phyloP scores from a whole-genome alignment of 2,888 invertebrate genomes.

The Dione vanillae region DNA sequence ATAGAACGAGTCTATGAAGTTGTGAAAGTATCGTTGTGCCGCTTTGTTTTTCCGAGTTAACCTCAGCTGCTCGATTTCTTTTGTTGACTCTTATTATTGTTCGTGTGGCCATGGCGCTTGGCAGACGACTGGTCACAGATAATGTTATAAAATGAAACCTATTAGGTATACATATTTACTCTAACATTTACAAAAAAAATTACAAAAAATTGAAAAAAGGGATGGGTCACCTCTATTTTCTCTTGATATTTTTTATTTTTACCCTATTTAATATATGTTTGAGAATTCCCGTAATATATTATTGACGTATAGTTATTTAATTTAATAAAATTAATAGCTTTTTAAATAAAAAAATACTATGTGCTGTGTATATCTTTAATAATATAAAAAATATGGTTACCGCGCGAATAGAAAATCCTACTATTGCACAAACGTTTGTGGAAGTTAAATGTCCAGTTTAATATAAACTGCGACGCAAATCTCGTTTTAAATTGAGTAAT shows the following conservation, averaged over 20 bases:
- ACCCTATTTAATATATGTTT: background rate
- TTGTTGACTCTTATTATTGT: slow-evolving; percentile 61
- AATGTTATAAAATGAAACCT: background rate
- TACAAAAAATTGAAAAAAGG: too few species aligned
- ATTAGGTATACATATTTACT: too few species aligned
- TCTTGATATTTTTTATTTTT: too few species aligned
- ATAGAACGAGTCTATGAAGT: slow-evolving; percentile 2
- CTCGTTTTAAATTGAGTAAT: slow-evolving; percentile 7
- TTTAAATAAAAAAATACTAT: background rate
- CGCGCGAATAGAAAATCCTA: slow-evolving; percentile 62
- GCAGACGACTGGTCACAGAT: background rate
- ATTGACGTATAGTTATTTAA: too few species aligned
- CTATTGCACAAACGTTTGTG: slow-evolving; percentile 47
- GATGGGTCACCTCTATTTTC: too few species aligned
- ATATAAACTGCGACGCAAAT: slow-evolving; percentile 10
- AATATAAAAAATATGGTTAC: slow-evolving; percentile 48
- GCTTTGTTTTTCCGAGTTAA: slow-evolving; percentile 56
- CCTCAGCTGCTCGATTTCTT: slow-evolving; percentile 63
- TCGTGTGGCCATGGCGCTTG: slow-evolving; percentile 52
- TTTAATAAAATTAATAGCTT: too few species aligned
- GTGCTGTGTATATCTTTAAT: background rate
- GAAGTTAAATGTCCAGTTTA: slow-evolving; percentile 15
- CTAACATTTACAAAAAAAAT: too few species aligned
- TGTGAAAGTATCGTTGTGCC: slow-evolving; percentile 54
- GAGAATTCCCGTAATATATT: too few species aligned